These are phyloP conservation scores for Phymastichus coffea DNA, from an alignment of 1,140 invertebrate genomes.

Conservation along the genomic window DNA sequence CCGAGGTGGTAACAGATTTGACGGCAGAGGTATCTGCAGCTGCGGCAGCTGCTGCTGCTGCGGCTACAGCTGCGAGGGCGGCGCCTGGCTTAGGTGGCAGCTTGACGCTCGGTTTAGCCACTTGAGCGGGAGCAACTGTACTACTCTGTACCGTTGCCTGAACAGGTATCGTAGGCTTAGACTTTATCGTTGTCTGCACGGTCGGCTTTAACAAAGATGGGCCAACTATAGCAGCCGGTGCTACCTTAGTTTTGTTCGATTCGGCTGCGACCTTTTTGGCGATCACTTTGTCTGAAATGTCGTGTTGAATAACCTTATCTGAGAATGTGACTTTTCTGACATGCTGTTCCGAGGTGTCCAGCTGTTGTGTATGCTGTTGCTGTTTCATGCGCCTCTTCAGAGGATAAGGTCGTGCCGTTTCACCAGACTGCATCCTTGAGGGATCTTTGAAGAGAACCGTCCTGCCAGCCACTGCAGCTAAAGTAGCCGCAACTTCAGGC, in stretches of 20 bases:
- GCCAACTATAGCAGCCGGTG: not conserved
- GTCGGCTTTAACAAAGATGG: constrained; percentile 5
- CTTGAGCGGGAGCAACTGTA: not conserved
- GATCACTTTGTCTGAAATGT: constrained; percentile 15
- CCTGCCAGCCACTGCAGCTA: constrained; percentile 12
- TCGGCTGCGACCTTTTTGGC: constrained; percentile 10
- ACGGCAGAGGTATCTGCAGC: not conserved
- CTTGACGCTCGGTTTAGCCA: not conserved
- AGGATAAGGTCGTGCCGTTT: not conserved
- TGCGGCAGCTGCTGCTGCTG: not conserved
- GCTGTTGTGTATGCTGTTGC: not conserved
- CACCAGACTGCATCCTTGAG: not conserved
- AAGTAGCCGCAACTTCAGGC: constrained; percentile 14
- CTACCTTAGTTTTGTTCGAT: not conserved
- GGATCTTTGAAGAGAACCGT: constrained; percentile 19
- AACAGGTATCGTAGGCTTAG: too few relatives aligned
- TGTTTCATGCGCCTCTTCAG: not conserved
- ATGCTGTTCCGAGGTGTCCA: constrained; percentile 10
- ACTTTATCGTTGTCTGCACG: not conserved
- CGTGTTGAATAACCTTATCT: constrained; percentile 23
- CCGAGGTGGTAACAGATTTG: not conserved
- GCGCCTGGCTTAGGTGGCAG: not conserved
- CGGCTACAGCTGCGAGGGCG: not conserved
- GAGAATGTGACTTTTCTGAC: constrained; percentile 36
- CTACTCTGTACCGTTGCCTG: not conserved